Evolutionary conservation across 1,140 invertebrate genomes (phyloP).

Genomic region (Drosophila leontia): DNA sequence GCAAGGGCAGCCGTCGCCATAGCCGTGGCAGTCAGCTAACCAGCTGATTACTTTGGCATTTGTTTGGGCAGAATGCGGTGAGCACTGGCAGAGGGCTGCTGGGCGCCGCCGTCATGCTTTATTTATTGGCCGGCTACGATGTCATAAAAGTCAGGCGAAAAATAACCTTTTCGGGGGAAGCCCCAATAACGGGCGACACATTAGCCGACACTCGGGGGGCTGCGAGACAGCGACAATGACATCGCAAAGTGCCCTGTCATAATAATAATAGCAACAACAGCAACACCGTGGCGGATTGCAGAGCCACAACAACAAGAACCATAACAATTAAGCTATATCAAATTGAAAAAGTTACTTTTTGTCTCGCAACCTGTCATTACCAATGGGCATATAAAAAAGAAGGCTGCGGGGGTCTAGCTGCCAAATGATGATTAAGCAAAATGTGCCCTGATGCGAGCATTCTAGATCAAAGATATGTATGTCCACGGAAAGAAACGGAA

Average conservation of each 20-base stretch:
- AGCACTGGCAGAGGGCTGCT: neutral
- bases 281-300: constrained; percentile 10
- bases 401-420: neutral
- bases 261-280: constrained; percentile 58
- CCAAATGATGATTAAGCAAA: constrained; percentile 63
- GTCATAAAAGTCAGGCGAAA: constrained; percentile 76
- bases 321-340: constrained; percentile 81
- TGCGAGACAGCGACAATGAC: constrained; percentile 72
- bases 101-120: constrained; percentile 42
- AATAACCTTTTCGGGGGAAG: constrained; percentile 66
- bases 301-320: constrained; percentile 40
- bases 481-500: neutral
- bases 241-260: constrained; percentile 74
- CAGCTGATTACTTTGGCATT: constrained; percentile 81
- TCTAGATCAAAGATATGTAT: constrained; percentile 55
- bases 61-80: constrained; percentile 58
- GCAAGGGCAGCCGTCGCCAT: constrained; percentile 10
- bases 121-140: constrained; percentile 73
- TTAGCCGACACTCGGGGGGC: constrained; percentile 61
- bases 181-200: constrained; percentile 58
- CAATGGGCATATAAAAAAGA: neutral
- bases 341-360: constrained; percentile 77
- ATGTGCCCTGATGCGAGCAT: constrained; percentile 44
- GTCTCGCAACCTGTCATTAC: constrained; percentile 49
- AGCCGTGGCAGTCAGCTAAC: constrained; percentile 48